Conservation (phyloP, 2,113 vertebrate species). For the Gadus chalcogrammus region DNA sequence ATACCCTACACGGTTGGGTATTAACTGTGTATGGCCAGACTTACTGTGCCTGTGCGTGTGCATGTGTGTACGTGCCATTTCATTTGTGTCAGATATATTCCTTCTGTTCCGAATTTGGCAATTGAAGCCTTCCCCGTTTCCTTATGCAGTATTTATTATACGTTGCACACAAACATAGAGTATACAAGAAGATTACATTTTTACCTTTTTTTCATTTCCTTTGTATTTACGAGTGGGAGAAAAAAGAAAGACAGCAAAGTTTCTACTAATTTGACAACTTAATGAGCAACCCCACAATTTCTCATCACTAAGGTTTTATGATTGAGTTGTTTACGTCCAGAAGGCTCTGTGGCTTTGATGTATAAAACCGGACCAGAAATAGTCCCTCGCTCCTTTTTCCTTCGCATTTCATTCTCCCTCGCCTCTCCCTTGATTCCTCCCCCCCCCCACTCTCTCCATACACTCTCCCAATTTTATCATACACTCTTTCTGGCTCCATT, state of each 20-base stretch:
- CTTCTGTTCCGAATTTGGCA: constrained; percentile 31
- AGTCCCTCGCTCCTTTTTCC: not conserved
- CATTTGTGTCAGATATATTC: constrained; percentile 11
- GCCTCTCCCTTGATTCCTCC: not conserved
- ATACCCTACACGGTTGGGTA: too few species aligned
- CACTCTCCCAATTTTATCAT: not conserved
- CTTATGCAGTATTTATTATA: constrained; percentile 31
- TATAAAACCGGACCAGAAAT: not conserved
- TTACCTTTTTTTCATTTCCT: not conserved
- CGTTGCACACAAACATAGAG: not conserved
- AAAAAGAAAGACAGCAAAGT: not conserved
- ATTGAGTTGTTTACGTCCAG: not conserved
- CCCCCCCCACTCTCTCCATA: not conserved
- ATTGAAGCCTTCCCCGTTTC: constrained; percentile 40
- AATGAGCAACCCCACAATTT: not conserved
- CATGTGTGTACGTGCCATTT: not conserved
- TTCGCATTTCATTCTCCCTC: not conserved
- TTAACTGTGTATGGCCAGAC: too few species aligned
- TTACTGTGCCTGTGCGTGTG: not conserved
- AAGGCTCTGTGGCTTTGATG: not conserved
- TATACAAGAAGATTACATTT: not conserved
- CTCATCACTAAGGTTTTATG: not conserved
- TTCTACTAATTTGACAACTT: not conserved
- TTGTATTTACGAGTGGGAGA: not conserved
- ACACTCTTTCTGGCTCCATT: too few species aligned